Conservation (phyloP, 2,888 invertebrate genomes). For the Philopedon plagiatum region DNA sequence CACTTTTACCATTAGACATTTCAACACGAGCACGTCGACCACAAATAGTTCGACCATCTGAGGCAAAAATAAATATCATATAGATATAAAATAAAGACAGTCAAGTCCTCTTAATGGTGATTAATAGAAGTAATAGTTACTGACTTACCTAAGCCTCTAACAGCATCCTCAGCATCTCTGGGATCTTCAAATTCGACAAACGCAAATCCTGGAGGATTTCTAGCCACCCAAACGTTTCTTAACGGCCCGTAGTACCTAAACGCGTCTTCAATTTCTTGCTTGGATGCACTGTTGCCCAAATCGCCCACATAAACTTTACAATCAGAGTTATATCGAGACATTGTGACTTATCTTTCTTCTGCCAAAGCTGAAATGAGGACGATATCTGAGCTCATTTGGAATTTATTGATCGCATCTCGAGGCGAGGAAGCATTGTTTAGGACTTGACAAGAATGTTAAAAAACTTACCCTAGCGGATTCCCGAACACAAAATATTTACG, state of each 20-base stretch:
- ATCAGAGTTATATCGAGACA: conserved; percentile 87
- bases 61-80: conserved; percentile 52
- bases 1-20: conserved; percentile 88
- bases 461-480: conserved; percentile 11
- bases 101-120: too few relatives aligned
- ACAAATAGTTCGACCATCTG: conserved; percentile 88
- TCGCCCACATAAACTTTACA: conserved; percentile 96
- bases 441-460: not conserved
- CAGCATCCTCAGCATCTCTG: conserved; percentile 90
- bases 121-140: not conserved
- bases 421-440: conserved; percentile 35
- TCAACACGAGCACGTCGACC: conserved; percentile 93
- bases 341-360: conserved; percentile 59
- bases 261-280: conserved; percentile 89
- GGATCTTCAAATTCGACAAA: conserved; percentile 93
- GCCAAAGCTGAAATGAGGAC: not conserved
- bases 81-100: too few relatives aligned
- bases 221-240: conserved; percentile 93
- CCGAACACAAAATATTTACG: not conserved
- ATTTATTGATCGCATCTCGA: conserved; percentile 14
- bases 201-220: conserved; percentile 93
- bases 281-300: conserved; percentile 90
- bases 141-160: conserved; percentile 82
- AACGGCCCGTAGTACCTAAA: conserved; percentile 91
- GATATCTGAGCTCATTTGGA: not conserved